A percentile compares a stretch with the other conserved stretches of the same genome.
Evolutionary conservation across 2,113 vertebrate species (phyloP).

Genomic region (Deroptyus accipitrinus): DNA sequence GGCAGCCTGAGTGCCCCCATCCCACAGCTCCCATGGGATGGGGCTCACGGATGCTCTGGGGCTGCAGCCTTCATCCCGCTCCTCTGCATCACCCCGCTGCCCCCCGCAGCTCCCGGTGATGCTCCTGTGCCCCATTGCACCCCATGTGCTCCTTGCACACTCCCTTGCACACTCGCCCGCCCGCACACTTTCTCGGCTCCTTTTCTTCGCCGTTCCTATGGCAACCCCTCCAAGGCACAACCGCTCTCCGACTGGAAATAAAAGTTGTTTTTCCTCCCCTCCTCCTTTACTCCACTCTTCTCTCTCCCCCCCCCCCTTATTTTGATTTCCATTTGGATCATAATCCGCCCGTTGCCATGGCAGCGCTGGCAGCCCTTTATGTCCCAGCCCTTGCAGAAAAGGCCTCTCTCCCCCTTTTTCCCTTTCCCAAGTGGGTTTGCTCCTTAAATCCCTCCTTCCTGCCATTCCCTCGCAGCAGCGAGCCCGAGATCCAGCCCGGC

Average conservation of each 20-base stretch:
- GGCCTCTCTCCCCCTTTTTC: background rate
- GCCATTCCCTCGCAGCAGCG: background rate
- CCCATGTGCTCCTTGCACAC: background rate
- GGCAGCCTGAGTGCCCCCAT: background rate
- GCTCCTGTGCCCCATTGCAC: background rate
- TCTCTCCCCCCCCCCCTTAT: background rate
- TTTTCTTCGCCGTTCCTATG: conserved; percentile 71
- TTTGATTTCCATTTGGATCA: conserved; percentile 62
- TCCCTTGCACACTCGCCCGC: background rate
- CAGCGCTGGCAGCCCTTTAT: conserved; percentile 49
- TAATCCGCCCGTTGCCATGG: conserved; percentile 56
- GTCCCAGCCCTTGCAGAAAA: conserved; percentile 31
- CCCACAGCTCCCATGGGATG: background rate
- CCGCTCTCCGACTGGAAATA: conserved; percentile 73
- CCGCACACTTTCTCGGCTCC: conserved; percentile 32
- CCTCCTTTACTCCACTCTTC: background rate
- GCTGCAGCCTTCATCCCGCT: background rate
- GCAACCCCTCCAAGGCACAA: conserved; percentile 69
- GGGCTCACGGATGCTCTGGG: background rate
- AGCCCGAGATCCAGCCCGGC: background rate
- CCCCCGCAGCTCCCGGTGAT: background rate
- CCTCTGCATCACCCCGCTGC: background rate
- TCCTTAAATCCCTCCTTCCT: background rate
- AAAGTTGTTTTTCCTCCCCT: conserved; percentile 66
- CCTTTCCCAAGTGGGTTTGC: background rate